These are phyloP conservation scores for Cordilura impudica DNA, from an alignment of 2,888 invertebrate species.

Conservation along the genomic window DNA sequence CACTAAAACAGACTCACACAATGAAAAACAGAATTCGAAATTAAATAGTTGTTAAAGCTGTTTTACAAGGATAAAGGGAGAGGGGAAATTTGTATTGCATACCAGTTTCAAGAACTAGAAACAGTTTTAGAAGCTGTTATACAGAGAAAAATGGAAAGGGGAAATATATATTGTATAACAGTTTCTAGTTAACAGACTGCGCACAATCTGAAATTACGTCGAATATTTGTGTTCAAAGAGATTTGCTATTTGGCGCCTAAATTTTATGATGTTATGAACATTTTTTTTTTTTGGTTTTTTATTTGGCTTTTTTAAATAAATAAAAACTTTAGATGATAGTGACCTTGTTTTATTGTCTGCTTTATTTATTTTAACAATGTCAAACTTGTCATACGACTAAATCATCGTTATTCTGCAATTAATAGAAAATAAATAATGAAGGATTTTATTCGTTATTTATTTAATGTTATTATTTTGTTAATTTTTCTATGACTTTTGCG, in stretches of 20 bases:
- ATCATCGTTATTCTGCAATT: constrained; percentile 23
- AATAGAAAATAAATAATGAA: constrained; percentile 3
- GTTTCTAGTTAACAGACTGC: constrained; percentile 12
- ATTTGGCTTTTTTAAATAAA: neutral
- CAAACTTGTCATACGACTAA: constrained; percentile 17
- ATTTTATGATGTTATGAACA: constrained; percentile 1
- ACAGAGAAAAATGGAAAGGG: too few relatives aligned
- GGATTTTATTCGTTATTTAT: too few relatives aligned
- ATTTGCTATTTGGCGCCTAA: constrained; percentile 50
- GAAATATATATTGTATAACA: constrained; percentile 33
- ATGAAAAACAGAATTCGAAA: too few relatives aligned
- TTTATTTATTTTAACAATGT: neutral
- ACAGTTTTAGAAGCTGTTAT: too few relatives aligned
- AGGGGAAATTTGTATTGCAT: too few relatives aligned
- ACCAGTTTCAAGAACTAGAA: too few relatives aligned
- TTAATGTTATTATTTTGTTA: too few relatives aligned
- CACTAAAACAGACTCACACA: too few relatives aligned
- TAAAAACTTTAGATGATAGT: neutral
- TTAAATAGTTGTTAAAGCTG: too few relatives aligned
- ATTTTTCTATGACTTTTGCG: too few relatives aligned
- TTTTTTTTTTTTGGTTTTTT: neutral
- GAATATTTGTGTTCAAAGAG: neutral
- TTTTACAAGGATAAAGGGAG: too few relatives aligned
- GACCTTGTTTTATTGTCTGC: constrained; percentile 29
- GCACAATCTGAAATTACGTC: constrained; percentile 38